phyloP scores from a whole-genome alignment of 2,888 invertebrate species.

The Melitaea athalia region DNA sequence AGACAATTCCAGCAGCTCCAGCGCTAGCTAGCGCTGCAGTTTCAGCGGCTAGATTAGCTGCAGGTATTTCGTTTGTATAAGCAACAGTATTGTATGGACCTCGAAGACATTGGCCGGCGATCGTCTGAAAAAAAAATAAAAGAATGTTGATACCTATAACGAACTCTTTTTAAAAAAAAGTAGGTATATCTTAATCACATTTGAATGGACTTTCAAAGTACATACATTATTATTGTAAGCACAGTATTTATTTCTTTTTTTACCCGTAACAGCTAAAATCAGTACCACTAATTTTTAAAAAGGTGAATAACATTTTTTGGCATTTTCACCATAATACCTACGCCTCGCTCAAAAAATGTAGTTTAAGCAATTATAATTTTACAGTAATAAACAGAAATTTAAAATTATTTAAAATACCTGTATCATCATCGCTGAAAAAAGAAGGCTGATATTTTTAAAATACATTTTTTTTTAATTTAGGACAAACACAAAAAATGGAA shows the following conservation, averaged over 20 bases:
- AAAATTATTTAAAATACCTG: conserved; percentile 15
- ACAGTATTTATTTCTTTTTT: too few species aligned
- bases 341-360: too few species aligned
- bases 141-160: background rate
- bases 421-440: conserved; percentile 12
- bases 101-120: conserved; percentile 31
- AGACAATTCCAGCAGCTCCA: background rate
- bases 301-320: too few species aligned
- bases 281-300: too few species aligned
- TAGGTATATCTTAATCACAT: background rate
- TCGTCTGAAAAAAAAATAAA: conserved; percentile 31
- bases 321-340: too few species aligned
- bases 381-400: background rate
- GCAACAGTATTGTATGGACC: conserved; percentile 38
- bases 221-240: too few species aligned
- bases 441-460: background rate
- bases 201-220: background rate
- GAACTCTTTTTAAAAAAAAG: background rate
- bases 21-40: background rate
- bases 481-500: conserved; percentile 1
- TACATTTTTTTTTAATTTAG: conserved; percentile 14
- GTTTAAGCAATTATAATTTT: background rate
- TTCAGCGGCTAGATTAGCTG: conserved; percentile 17
- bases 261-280: too few species aligned
- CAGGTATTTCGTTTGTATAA: conserved; percentile 20